Evolutionary conservation across 2,888 invertebrate genomes (phyloP).

Genomic region (Drosophila demipolita): DNA sequence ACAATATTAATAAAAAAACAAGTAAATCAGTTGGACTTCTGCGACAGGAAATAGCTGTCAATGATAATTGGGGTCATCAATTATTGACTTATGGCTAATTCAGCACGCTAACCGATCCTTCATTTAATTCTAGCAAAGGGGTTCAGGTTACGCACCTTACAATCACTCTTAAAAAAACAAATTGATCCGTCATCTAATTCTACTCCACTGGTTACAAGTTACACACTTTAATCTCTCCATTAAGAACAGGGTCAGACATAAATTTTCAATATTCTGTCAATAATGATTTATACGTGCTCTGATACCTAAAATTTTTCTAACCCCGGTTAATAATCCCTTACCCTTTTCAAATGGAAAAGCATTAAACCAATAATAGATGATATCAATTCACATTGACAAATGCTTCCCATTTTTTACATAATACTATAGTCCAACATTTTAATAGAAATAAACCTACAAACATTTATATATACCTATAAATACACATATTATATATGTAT

Average conservation of each 20-base stretch:
- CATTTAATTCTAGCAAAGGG: not conserved
- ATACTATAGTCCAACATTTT: not conserved
- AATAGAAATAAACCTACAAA: not conserved
- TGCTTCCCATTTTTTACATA: not conserved
- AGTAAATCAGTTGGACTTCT: rapidly evolving
- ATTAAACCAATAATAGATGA: not conserved
- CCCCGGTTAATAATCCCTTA: not conserved
- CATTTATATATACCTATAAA: too few relatives aligned
- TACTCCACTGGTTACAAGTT: not conserved
- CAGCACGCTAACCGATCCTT: not conserved
- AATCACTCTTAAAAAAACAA: not conserved
- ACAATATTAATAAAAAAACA: not conserved
- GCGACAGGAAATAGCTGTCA: not conserved
- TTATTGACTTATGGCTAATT: not conserved
- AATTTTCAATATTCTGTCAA: not conserved
- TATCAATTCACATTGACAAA: not conserved
- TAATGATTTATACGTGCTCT: not conserved
- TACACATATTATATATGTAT: too few relatives aligned
- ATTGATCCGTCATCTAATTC: not conserved
- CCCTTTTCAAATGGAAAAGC: not conserved
- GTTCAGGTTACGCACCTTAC: not conserved
- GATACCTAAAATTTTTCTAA: not conserved
- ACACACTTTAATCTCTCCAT: not conserved
- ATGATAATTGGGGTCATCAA: not conserved
- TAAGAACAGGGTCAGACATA: not conserved